Base-by-base conservation (phyloP, 92 coral and sea anemone species). In the Pocillopora meandrina region DNA sequence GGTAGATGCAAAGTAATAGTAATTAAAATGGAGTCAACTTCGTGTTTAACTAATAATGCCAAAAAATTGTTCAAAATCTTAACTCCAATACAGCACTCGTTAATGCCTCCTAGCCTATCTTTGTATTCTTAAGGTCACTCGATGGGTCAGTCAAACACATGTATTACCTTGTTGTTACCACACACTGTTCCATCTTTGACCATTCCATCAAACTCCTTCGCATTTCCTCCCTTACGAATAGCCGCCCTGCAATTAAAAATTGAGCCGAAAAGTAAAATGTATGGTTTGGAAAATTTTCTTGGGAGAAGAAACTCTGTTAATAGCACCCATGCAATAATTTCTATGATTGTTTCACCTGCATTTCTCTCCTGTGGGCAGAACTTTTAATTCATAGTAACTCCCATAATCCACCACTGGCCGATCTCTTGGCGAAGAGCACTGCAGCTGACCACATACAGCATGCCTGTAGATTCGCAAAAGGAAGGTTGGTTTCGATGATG, bases 161-260 rank as follows among this genome's bases (percentile, higher is more conserved):
- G 62, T 59, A 7, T 80, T 74, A 83, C 87, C 87, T 60, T 73
- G 33, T 83, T 73, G n/a, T 62, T 57, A 21, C 67, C 78, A 61
- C 93, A 90, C 65, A 74, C 85, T n/a, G 91, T 78, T 17, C 93
- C 86, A 2, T 86, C 93, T 80, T 78, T 83, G 14, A 88, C 91
- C 91, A 87, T 87, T 1, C 93, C 93, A 72, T 72, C 57, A 20
- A 80, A 71, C 15, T 78, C 84, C 21, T 33, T 69, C 12, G 68
- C 84, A 69, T 6, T 4, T 9, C 34, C 66, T 56, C 65, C 60
- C 20, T 68, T 80, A 9, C 65, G 84, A 80, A 75, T 26, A 17
- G 34, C 84, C 21, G 58, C 76, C 58, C 84, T 80, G 65, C 60
- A 55, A 33, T 56, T 19, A 19, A 14, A n/a, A 56, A 42, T 42